phyloP scores from a whole-genome alignment of 2,113 vertebrate species.

The Tupaia tana region DNA sequence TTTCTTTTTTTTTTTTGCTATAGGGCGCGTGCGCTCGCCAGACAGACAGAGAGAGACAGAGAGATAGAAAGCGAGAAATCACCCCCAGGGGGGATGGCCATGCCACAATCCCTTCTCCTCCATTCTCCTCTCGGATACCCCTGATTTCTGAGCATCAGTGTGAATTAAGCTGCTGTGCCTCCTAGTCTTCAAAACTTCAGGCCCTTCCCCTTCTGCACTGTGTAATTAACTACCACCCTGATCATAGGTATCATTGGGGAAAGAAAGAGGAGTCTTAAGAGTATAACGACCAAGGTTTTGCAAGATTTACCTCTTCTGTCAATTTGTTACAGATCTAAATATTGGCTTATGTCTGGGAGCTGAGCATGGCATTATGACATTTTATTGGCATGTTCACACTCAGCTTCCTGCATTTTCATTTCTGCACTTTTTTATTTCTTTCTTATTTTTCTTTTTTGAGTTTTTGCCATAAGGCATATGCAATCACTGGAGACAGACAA shows the following conservation, averaged over 20 bases:
- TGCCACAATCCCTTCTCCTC: no score
- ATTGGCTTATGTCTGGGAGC: not conserved
- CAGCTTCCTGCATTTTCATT: not conserved
- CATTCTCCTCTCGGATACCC: no score
- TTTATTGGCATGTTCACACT: not conserved
- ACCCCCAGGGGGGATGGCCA: no score
- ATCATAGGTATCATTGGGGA: not conserved
- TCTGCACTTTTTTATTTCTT: no score
- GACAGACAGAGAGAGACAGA: no score
- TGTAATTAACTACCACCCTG: not conserved
- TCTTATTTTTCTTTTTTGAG: no score
- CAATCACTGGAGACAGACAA: no score
- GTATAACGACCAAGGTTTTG: not conserved
- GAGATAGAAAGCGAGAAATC: no score
- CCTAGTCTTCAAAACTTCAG: not conserved
- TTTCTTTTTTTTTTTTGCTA: no score
- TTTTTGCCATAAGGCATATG: no score
- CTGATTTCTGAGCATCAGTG: not conserved
- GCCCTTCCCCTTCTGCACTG: not conserved
- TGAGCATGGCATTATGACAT: not conserved
- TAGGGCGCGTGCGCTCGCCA: no score
- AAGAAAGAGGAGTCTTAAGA: not conserved
- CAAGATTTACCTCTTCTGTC: not conserved
- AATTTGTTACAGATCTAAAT: not conserved
- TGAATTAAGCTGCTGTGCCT: not conserved